A percentile compares a stretch with the other conserved stretches of the same genome.
Conservation (phyloP, 2,888 invertebrate genomes). For the Phyllotreta striolata region DNA sequence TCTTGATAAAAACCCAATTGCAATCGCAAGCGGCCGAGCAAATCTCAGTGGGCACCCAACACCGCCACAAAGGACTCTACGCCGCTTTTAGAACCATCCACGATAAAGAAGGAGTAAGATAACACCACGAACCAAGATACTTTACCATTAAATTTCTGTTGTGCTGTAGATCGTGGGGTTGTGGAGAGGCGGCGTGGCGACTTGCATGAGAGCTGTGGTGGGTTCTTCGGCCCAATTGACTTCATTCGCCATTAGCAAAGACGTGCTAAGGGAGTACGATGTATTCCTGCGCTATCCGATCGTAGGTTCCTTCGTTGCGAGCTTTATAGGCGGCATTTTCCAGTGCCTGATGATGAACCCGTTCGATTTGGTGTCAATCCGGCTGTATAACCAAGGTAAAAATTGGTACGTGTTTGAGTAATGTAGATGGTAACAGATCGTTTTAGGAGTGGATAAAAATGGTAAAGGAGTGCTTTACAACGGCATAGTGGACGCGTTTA, state of each 20-base stretch:
- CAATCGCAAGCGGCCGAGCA: constrained; percentile 76
- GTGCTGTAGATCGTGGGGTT: constrained; percentile 65
- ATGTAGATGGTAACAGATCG: constrained; percentile 25
- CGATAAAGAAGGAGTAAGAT: constrained; percentile 64
- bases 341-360: constrained; percentile 83
- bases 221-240: constrained; percentile 88
- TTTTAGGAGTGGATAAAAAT: constrained; percentile 68
- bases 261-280: constrained; percentile 58
- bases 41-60: constrained; percentile 88
- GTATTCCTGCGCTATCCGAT: constrained; percentile 62
- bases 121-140: neutral
- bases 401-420: neutral
- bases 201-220: constrained; percentile 74
- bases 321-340: constrained; percentile 78
- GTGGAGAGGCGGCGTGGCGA: constrained; percentile 79
- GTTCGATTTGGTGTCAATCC: constrained; percentile 87
- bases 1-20: constrained; percentile 87
- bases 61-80: constrained; percentile 70
- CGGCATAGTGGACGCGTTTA: constrained; percentile 77
- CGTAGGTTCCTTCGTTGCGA: constrained; percentile 70
- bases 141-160: constrained; percentile 15
- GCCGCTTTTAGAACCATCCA: constrained; percentile 65
- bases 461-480: constrained; percentile 73
- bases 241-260: constrained; percentile 75
- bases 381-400: constrained; percentile 87